Base-by-base conservation (phyloP, 2,888 invertebrate genomes). In the Athalia cordata region DNA sequence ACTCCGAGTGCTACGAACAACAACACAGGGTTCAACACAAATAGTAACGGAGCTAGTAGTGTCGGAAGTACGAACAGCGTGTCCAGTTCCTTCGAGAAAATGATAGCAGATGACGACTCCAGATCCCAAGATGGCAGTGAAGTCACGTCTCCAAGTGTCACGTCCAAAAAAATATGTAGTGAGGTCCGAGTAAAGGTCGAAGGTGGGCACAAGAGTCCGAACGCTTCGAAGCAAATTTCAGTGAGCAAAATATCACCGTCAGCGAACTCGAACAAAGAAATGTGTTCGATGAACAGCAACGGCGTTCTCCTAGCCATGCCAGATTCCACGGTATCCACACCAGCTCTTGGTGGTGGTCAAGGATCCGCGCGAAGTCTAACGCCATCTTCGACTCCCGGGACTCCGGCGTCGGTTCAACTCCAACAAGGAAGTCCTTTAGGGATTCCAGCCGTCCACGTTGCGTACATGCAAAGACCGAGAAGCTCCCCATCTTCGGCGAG, bases 1-100 rank as follows among this genome's bases (percentile, higher is more conserved):
- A 96, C 95, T 64, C 95, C 95, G 43, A 95, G 94, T 88, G 95
- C 95, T 77, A 95, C 95, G 74, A 94, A 93, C 85, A 96, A 95
- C 89, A 95, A 95, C 89, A 83, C 91, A 81, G 92, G 90, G 76
- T 94, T 94, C 88, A 95, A 93, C 86, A 95, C 93, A 85, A 95
- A 95, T 85, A 94, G 95, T 86, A 94, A 95, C 83, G 95, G 95
- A 50, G 95, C 95, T 61, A 95, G 95, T 84, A 95, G 95, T 87
- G 94, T 94, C 64, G 93, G 91, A 84, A 90, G 92, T 89, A 89
- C 92, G 86, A 90, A 92, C 90, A 88, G 93, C 90, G 88, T 93
- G 1, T 89, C 93, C 0, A 94, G 94, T 78, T 94, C 94, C 0
- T 94, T 95, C 83, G 95, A 95, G 85, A 95, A 95, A 87, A 92